Percentiles rank a stretch among this genome's conserved stretches.
Evolutionary conservation across 2,113 vertebrate genomes (phyloP).

Genomic region (Siphamia tubifer): DNA sequence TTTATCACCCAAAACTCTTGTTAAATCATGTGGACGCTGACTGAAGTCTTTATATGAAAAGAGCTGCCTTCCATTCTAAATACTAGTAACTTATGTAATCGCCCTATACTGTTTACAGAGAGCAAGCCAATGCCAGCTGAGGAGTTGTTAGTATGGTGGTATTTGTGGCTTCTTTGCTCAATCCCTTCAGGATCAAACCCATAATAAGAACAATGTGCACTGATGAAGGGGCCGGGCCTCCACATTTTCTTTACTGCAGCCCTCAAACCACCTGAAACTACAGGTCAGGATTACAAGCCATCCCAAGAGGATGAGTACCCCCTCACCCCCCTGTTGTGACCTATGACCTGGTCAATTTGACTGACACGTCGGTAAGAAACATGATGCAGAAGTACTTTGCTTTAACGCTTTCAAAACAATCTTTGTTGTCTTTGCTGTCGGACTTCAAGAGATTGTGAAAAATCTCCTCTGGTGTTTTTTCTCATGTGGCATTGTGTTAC

Average conservation of each 20-base stretch:
- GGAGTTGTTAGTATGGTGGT: constrained; percentile 6
- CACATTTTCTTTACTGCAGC: constrained; percentile 1
- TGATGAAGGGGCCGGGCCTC: constrained; percentile 23
- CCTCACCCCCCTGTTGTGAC: constrained; percentile 1
- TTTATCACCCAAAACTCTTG: constrained; percentile 20
- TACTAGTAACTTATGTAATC: neutral
- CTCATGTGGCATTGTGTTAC: constrained; percentile 42
- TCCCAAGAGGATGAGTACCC: constrained; percentile 49
- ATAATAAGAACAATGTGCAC: constrained; percentile 67
- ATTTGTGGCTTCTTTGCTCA: constrained; percentile 20
- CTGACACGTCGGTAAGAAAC: constrained; percentile 60
- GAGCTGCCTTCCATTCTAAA: neutral
- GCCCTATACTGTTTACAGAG: constrained; percentile 24
- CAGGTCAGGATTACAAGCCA: constrained; percentile 56
- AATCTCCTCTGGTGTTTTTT: constrained; percentile 35
- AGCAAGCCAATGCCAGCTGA: neutral
- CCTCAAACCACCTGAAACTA: constrained; percentile 66
- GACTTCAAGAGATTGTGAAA: constrained; percentile 30
- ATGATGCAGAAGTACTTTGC: constrained; percentile 31
- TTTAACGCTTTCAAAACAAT: constrained; percentile 43
- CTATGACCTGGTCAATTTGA: constrained; percentile 77
- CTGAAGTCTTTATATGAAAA: constrained; percentile 10
- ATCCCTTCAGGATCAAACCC: constrained; percentile 38
- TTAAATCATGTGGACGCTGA: neutral
- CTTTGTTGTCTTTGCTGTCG: constrained; percentile 45